A percentile compares a stretch with the other conserved stretches of the same genome.
phyloP scores from a whole-genome alignment of 2,797 vertebrate species.

The Bufotes viridis region DNA sequence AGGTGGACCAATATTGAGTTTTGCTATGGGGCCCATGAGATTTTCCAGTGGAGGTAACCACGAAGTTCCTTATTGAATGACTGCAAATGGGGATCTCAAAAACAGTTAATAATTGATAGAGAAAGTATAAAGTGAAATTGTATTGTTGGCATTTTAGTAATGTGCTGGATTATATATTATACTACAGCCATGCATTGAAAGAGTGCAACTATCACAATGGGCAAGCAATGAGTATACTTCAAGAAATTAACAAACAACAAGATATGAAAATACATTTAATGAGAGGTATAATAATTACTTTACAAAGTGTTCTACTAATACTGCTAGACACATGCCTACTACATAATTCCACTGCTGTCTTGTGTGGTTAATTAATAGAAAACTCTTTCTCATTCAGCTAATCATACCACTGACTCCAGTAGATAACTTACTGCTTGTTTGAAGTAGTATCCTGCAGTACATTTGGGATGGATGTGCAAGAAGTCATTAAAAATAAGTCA shows the following conservation, averaged over 20 bases:
- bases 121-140: background rate
- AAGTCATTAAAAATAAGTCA: slow-evolving; percentile 44
- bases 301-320: background rate
- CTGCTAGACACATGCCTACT: slow-evolving; percentile 1
- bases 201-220: background rate
- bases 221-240: background rate
- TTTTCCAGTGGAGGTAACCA: background rate
- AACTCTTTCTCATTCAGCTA: slow-evolving; percentile 1
- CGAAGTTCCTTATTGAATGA: background rate
- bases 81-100: background rate
- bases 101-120: background rate
- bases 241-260: background rate
- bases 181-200: background rate
- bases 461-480: slow-evolving; percentile 29
- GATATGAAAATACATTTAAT: background rate
- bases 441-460: slow-evolving; percentile 21
- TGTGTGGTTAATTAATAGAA: slow-evolving; percentile 44
- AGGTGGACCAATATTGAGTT: too few species aligned
- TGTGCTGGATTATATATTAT: background rate
- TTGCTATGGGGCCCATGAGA: too few species aligned
- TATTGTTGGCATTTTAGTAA: background rate
- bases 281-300: background rate
- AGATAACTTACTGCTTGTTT: slow-evolving; percentile 43
- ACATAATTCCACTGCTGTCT: slow-evolving; percentile 20
- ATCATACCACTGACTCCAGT: slow-evolving; percentile 8